Conservation (phyloP, 2,888 invertebrate genomes). For the Cotesia congregata region DNA sequence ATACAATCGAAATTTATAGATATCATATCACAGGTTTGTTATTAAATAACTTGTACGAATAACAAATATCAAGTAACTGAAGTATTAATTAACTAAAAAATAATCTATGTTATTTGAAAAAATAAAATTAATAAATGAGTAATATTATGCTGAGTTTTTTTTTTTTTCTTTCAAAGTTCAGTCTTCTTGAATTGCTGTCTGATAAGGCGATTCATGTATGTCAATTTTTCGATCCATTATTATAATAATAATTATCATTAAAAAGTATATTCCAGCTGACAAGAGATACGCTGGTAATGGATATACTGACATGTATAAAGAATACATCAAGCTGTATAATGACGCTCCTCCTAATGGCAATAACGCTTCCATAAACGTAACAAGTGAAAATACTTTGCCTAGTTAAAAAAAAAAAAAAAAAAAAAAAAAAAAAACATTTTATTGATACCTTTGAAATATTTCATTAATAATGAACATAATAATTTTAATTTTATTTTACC, state of each 20-base stretch:
- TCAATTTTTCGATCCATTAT: conserved; percentile 48
- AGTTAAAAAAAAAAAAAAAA: background rate
- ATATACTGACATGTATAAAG: conserved; percentile 59
- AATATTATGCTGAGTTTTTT: background rate
- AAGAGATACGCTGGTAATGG: conserved; percentile 62
- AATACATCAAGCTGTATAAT: conserved; percentile 77
- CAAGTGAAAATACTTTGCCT: conserved; percentile 80
- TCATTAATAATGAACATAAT: background rate
- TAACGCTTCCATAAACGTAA: conserved; percentile 77
- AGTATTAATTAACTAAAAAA: too few relatives aligned
- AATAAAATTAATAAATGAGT: background rate
- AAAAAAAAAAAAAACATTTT: conserved; percentile 16
- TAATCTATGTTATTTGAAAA: too few relatives aligned
- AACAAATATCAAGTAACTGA: too few relatives aligned
- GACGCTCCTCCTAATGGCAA: conserved; percentile 76
- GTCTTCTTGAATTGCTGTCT: conserved; percentile 12
- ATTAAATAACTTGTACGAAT: background rate
- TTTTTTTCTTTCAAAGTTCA: background rate
- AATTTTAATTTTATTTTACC: conserved; percentile 59
- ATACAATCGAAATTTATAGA: background rate
- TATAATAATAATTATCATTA: conserved; percentile 52
- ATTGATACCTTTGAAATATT: background rate
- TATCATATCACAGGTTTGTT: background rate
- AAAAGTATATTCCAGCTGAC: conserved; percentile 52
- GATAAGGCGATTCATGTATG: conserved; percentile 14